Conservation (phyloP, 2,113 vertebrate genomes). For the Monopterus albus region DNA sequence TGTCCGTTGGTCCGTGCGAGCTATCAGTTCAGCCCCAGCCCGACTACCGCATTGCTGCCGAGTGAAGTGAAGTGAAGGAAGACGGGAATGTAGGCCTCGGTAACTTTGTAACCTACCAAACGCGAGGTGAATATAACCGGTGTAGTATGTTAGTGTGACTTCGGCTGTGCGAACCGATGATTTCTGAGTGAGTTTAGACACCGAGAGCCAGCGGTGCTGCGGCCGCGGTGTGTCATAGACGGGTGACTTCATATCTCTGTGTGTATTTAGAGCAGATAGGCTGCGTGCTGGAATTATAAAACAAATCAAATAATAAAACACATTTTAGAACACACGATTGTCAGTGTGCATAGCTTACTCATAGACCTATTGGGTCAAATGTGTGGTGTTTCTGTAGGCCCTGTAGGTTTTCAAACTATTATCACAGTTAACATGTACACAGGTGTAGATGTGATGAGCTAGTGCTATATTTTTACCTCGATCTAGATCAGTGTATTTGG, state of each 20-base stretch:
- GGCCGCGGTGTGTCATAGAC: constrained; percentile 62
- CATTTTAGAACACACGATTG: not conserved
- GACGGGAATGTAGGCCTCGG: constrained; percentile 22
- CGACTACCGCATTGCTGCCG: constrained; percentile 71
- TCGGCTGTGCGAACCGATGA: not conserved
- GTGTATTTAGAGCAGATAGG: constrained; percentile 8
- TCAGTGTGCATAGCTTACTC: not conserved
- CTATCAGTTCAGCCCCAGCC: constrained; percentile 53
- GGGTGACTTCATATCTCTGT: constrained; percentile 70
- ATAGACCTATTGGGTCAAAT: not conserved
- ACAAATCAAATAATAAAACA: not conserved
- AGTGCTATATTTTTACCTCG: not conserved
- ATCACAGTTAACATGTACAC: not conserved
- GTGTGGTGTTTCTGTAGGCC: constrained; percentile 13
- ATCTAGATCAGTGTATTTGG: constrained; percentile 25
- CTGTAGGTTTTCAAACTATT: not conserved
- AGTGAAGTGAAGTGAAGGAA: constrained; percentile 35
- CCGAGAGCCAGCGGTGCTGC: constrained; percentile 33
- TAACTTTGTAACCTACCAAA: constrained; percentile 18
- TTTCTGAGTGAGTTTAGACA: constrained; percentile 26
- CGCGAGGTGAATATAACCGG: not conserved
- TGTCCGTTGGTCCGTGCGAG: constrained; percentile 52
- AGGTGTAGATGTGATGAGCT: constrained; percentile 24
- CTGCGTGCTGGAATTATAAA: constrained; percentile 6
- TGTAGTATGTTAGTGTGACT: not conserved